phyloP scores from a whole-genome alignment of 2,113 vertebrate genomes.

The Phalacrocorax aristotelis region DNA sequence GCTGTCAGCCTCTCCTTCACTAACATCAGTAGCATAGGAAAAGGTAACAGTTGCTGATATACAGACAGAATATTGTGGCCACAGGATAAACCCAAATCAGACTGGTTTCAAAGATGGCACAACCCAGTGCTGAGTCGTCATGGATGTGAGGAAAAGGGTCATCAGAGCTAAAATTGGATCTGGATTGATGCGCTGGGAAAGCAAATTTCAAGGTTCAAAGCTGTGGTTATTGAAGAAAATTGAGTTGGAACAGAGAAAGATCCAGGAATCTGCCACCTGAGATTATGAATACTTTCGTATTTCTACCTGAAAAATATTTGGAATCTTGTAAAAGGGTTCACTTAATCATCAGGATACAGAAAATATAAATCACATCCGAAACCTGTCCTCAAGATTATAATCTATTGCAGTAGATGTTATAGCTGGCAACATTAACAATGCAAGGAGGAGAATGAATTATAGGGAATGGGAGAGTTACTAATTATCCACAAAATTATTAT shows the following conservation, averaged over 20 bases:
- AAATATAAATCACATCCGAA: neutral
- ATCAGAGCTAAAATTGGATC: neutral
- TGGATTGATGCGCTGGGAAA: neutral
- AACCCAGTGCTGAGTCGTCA: neutral
- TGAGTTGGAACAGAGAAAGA: neutral
- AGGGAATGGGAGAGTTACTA: conserved; percentile 2
- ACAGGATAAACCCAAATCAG: neutral
- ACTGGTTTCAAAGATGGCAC: neutral
- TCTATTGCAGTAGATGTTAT: neutral
- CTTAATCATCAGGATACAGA: neutral
- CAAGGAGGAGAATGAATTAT: conserved; percentile 8
- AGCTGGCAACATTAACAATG: conserved; percentile 1
- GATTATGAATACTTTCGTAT: neutral
- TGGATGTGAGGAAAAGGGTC: neutral
- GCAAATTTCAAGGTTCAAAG: neutral
- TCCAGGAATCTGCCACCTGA: neutral
- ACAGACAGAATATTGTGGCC: neutral
- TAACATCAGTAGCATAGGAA: neutral
- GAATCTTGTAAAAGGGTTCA: neutral
- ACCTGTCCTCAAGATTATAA: neutral
- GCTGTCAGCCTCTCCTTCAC: neutral
- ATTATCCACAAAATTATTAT: conserved; percentile 41
- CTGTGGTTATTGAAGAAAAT: neutral
- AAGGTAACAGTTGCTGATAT: neutral
- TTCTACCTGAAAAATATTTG: neutral